Conservation (phyloP, 2,888 invertebrate species). For the Drosophila algonquin region DNA sequence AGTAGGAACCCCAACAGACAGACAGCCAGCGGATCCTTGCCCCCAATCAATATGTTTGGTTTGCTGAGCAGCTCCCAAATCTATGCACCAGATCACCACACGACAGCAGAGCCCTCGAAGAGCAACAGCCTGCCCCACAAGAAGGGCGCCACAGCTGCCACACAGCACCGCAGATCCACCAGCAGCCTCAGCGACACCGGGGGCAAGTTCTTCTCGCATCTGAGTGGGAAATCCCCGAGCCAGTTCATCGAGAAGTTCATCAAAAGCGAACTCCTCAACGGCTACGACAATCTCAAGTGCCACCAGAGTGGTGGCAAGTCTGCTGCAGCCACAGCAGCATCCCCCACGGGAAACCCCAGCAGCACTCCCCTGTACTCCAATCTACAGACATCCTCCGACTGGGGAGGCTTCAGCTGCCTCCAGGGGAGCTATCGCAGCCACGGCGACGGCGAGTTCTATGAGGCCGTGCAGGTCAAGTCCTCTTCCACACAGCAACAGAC, state of each 20-base stretch:
- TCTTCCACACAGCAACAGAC: constrained; percentile 23
- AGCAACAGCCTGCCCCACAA: constrained; percentile 67
- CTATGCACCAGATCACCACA: constrained; percentile 53
- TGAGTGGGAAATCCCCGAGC: constrained; percentile 76
- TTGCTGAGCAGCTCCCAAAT: constrained; percentile 81
- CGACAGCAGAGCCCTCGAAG: constrained; percentile 29
- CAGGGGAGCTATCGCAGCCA: constrained; percentile 81
- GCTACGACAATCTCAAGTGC: constrained; percentile 77
- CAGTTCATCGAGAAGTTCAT: constrained; percentile 82
- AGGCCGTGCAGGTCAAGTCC: constrained; percentile 66
- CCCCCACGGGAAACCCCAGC: not conserved
- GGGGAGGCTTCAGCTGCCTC: constrained; percentile 75
- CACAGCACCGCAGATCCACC: constrained; percentile 54
- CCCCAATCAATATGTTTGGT: constrained; percentile 78
- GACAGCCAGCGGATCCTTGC: not conserved
- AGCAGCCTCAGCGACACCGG: constrained; percentile 62
- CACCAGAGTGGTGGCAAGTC: constrained; percentile 54
- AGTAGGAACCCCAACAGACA: constrained; percentile 23
- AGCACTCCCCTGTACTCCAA: constrained; percentile 55
- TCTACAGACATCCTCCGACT: constrained; percentile 54
- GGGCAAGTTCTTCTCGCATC: constrained; percentile 69
- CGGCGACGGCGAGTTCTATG: constrained; percentile 80
- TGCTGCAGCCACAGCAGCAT: constrained; percentile 8
- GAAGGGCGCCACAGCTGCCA: constrained; percentile 34
- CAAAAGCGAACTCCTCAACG: constrained; percentile 78